phyloP scores from a whole-genome alignment of 2,888 invertebrate genomes.

The Ophonus ardosiacus region DNA sequence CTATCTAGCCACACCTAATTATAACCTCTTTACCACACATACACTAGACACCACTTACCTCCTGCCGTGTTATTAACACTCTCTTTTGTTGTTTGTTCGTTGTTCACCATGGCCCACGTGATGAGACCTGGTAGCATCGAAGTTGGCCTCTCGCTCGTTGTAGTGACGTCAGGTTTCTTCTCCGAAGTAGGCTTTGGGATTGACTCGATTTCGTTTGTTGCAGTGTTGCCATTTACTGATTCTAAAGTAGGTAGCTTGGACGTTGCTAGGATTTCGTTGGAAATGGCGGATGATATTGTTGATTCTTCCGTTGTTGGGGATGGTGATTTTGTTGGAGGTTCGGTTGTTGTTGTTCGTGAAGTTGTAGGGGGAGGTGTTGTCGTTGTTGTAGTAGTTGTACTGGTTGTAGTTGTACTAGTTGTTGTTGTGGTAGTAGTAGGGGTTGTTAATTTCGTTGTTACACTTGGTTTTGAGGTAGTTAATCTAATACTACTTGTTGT shows the following conservation, averaged over 20 bases:
- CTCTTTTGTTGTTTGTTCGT: slow-evolving; percentile 71
- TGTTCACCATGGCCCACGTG: slow-evolving; percentile 77
- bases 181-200: slow-evolving; percentile 65
- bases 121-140: slow-evolving; percentile 74
- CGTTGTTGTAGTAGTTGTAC: slow-evolving; percentile 65
- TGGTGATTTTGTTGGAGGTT: slow-evolving; percentile 70
- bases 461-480: slow-evolving; percentile 67
- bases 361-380: slow-evolving; percentile 63
- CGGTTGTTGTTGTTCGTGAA: slow-evolving; percentile 67
- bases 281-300: slow-evolving; percentile 67
- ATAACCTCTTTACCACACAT: neutral
- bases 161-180: slow-evolving; percentile 57
- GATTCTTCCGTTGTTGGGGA: slow-evolving; percentile 69
- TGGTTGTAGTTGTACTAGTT: slow-evolving; percentile 66
- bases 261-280: slow-evolving; percentile 67
- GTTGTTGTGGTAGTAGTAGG: slow-evolving; percentile 68
- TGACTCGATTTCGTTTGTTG: slow-evolving; percentile 72
- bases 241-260: slow-evolving; percentile 68
- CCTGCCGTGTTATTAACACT: slow-evolving; percentile 68
- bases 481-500: slow-evolving; percentile 56
- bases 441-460: slow-evolving; percentile 68
- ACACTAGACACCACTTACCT: slow-evolving; percentile 67
- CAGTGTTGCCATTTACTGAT: slow-evolving; percentile 70
- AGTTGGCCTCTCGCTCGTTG: slow-evolving; percentile 69
- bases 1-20: neutral